Base-by-base conservation (phyloP, 1,140 invertebrate genomes). In the Lanistes nyassanus region DNA sequence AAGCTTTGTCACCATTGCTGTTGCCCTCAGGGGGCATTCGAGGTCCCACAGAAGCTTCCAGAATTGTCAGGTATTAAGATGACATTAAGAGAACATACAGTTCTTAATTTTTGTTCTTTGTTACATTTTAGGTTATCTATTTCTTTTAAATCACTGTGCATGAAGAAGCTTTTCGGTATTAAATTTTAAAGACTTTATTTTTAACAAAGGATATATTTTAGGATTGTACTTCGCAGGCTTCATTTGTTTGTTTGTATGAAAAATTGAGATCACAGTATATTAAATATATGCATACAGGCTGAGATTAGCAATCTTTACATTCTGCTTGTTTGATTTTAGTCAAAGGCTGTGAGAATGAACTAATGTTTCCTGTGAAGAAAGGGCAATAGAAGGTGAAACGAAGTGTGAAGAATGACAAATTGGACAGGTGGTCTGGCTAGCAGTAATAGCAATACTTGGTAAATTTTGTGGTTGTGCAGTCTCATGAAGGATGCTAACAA, bases 401-500 rank as follows among this genome's bases (percentile, higher is more conserved):
- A n/a, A n/a, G n/a, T n/a, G n/a, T n/a, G n/a, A n/a, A n/a, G n/a
- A n/a, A n/a, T n/a, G n/a, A n/a, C n/a, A n/a, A n/a, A n/a, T n/a
- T n/a, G n/a, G n/a, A n/a, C n/a, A n/a, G n/a, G n/a, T n/a, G n/a
- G n/a, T n/a, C n/a, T n/a, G n/a, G n/a, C 31, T 55, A 51, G 5
- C 21, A 26, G 13, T 70, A 70, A 47, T 47, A 29, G 19, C 7
- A 21, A 53, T 70, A 51, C 39, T 13, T 36, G 2, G 2, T 23
- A 47, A 7, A 23, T 53, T 70, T 47, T 31, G 21, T 34, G 36
- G 89, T 84, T 79, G 93, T 93, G 80, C 91, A 97, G 95, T 86
- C 92, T 98, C 84, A 98, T 98, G 96, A 94, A 94, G 36, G 97
- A 97, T 91, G 97, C 96, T 0, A 97, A 95, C 87, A 98, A 98